phyloP scores from a whole-genome alignment of 30 jellyfish, hydroid and myxozoan genomes.

The Aurelia aurita complex sp. Pacific region DNA sequence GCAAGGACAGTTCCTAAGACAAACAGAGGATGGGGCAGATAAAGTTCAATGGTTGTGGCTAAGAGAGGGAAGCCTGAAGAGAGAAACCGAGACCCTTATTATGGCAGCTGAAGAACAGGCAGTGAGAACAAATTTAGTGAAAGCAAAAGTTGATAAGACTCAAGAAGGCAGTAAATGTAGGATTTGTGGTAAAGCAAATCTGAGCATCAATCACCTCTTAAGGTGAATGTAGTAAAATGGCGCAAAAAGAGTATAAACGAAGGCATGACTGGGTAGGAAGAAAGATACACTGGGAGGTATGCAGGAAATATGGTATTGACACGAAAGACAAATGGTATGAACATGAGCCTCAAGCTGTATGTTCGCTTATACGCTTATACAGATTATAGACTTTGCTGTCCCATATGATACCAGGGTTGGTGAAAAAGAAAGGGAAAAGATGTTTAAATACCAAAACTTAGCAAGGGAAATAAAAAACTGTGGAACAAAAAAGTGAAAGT shows the following conservation, averaged over 20 bases:
- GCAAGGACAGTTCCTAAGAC: no score
- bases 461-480: neutral
- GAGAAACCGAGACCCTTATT: constrained; percentile 41
- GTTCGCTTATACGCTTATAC: no score
- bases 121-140: constrained; percentile 39
- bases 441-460: neutral
- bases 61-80: constrained; percentile 29
- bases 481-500: neutral
- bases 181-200: neutral
- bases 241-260: neutral
- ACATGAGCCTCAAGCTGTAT: no score
- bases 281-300: no score
- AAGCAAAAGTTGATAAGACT: constrained; percentile 46
- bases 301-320: neutral
- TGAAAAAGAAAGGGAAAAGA: constrained; percentile 5
- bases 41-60: constrained; percentile 12
- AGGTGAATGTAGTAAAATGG: constrained; percentile 28
- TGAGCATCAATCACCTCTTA: constrained; percentile 37
- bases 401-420: constrained; percentile 3
- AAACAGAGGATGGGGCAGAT: neutral
- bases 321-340: no score
- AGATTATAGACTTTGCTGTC: neutral
- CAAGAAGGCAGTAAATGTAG: constrained; percentile 44
- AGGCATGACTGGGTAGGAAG: no score
- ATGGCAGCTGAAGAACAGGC: constrained; percentile 59